Evolutionary conservation across 2,888 invertebrate species (phyloP), one percentile per base, ranked within the genome.

Genomic region (Prosapia bicincta): DNA sequence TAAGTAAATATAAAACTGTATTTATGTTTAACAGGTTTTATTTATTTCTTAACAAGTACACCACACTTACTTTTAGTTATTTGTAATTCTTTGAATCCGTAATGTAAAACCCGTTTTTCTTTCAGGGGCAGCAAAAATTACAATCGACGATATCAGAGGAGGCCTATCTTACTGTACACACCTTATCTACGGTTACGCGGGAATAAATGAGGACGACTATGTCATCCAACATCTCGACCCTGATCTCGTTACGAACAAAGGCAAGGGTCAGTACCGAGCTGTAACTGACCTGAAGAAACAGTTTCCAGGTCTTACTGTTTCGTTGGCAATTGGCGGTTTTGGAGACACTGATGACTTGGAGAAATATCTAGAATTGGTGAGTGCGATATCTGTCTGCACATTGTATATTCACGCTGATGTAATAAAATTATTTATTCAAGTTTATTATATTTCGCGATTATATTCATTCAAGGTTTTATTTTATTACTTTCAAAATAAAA

Each of bases 291-390:
- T 93, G 79, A 94, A 92, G 83, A 85, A 87, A 78, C 88, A 90
- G 81, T 92, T 88, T 81, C 93, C 93, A 0, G 90, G 89, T 1
- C 83, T 95, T 72, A 91, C 91, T 83, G 88, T 93, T 0, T 86
- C 94, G 68, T 87, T 95, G 2, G 91, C 93, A 3, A 90, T 95
- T 66, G 95, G 95, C 7, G 94, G 93, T n/a, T 91, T 91, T 79
- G 90, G 88, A 69, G 94, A 95, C 83, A 86, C 84, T 7, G 89
- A 90, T 5, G 81, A 82, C 69, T 78, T 78, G 0, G 82, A 81
- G 25, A 82, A 82, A 70, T 80, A 80, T 71, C 66, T 81, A 20
- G 77, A 78, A 76, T 78, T 80, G 73, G 82, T 82, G 69, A 79
- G 81, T 79, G 5, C n/a, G n/a, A n/a, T n/a, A n/a, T n/a, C n/a